A percentile compares a stretch with the other conserved stretches of the same genome.
Evolutionary conservation across 1,140 invertebrate species (phyloP).

Genomic region (Parapsyche elsis): DNA sequence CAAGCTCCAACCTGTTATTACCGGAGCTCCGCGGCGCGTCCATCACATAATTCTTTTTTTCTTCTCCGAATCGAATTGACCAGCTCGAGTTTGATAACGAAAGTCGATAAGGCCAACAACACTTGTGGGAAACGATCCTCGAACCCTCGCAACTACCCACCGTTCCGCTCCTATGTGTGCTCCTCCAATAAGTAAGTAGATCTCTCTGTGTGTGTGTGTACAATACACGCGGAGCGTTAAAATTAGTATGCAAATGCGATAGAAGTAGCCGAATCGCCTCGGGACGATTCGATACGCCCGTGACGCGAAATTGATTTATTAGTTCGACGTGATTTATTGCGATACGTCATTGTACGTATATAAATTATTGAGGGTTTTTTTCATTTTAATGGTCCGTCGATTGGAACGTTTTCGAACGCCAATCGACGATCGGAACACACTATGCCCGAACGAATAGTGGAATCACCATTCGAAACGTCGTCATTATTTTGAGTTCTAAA

Average conservation of each 20-base stretch:
- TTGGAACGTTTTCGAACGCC: background rate
- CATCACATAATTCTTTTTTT: constrained; percentile 9
- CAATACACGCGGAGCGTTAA: too few relatives aligned
- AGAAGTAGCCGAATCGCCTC: background rate
- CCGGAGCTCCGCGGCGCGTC: background rate
- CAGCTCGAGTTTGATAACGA: background rate
- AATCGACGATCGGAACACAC: background rate
- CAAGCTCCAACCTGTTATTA: constrained; percentile 21
- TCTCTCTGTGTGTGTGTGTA: too few relatives aligned
- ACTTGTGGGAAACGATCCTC: background rate
- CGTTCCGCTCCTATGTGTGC: background rate
- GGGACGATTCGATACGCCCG: background rate
- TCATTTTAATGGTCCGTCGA: too few relatives aligned
- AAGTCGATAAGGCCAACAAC: background rate
- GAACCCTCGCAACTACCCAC: too few relatives aligned
- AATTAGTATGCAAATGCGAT: constrained; percentile 11
- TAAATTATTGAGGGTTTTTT: background rate
- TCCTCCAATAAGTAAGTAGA: background rate
- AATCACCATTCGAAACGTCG: too few relatives aligned
- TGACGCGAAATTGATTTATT: background rate
- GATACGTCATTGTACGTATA: background rate
- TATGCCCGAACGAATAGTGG: too few relatives aligned
- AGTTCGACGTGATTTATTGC: background rate
- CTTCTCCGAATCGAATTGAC: background rate
- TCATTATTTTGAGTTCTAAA: too few relatives aligned